A percentile compares a stretch with the other conserved stretches of the same genome.
These are phyloP conservation scores for Protonibea diacanthus DNA, from an alignment of 2,797 vertebrate genomes.

Conservation along the genomic window DNA sequence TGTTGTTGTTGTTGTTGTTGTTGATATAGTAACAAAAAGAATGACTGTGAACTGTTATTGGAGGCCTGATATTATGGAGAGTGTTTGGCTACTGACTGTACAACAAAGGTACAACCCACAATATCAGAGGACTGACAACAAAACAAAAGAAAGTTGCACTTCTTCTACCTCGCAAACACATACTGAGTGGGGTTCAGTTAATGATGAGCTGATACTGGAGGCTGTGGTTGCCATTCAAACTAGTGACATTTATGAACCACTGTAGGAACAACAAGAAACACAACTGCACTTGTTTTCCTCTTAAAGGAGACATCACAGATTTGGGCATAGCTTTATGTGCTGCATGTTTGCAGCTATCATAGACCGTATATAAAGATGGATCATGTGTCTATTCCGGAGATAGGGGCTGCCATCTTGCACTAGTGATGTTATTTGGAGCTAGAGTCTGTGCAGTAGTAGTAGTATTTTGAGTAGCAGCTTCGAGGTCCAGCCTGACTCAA, in stretches of 20 bases:
- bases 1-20: too few relatives aligned
- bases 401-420: too few relatives aligned
- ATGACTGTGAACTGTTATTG: neutral
- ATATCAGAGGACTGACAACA: neutral
- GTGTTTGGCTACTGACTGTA: neutral
- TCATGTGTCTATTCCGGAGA: too few relatives aligned
- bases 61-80: neutral
- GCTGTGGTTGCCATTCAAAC: slow-evolving; percentile 2
- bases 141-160: neutral
- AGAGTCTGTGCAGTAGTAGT: too few relatives aligned
- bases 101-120: neutral
- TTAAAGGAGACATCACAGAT: too few relatives aligned
- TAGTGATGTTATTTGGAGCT: too few relatives aligned
- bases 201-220: neutral
- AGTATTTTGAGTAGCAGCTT: too few relatives aligned
- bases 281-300: neutral
- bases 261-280: neutral
- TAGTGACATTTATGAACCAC: neutral
- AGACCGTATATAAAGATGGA: too few relatives aligned
- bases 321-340: too few relatives aligned
- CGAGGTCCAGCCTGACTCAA: too few relatives aligned
- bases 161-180: neutral
- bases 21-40: neutral
- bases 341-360: too few relatives aligned
- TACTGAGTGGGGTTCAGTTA: neutral